Percentiles rank a stretch among this genome's conserved stretches.
These are phyloP conservation scores for Gonocerus acuteangulatus DNA, from an alignment of 2,888 invertebrate species.

Conservation along the genomic window DNA sequence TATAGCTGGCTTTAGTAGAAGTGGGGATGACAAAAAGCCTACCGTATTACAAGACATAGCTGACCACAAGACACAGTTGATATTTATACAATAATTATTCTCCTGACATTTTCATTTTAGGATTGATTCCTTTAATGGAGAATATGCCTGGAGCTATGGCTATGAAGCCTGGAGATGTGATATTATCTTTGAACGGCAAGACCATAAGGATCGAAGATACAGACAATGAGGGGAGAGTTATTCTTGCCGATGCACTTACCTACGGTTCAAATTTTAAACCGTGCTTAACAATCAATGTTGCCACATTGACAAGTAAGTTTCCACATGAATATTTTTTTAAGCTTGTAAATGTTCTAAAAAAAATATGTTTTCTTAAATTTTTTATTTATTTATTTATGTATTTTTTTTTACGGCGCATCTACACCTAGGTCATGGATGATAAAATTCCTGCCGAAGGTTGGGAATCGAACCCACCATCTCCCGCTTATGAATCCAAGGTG, in stretches of 20 bases:
- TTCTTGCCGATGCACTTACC: conserved; percentile 42
- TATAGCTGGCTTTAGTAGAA: no score
- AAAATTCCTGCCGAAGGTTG: no score
- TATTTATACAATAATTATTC: no score
- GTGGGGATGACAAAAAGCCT: no score
- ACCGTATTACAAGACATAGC: no score
- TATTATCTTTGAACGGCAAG: conserved; percentile 50
- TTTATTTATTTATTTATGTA: background rate
- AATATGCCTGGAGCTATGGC: conserved; percentile 53
- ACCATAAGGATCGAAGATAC: conserved; percentile 55
- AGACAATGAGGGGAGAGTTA: conserved; percentile 47
- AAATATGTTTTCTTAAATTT: background rate
- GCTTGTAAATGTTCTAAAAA: background rate
- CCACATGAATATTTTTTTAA: background rate
- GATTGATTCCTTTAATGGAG: conserved; percentile 46
- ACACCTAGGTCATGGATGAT: no score
- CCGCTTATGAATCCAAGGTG: no score
- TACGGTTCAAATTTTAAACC: conserved; percentile 28
- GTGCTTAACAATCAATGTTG: conserved; percentile 29
- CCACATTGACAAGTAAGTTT: conserved; percentile 27
- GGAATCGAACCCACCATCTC: no score
- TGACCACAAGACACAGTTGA: no score
- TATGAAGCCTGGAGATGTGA: conserved; percentile 49
- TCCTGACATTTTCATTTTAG: conserved; percentile 39
- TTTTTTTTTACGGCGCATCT: no score